A percentile compares a stretch with the other conserved stretches of the same genome.
Evolutionary conservation across 2,113 vertebrate species (phyloP).

Genomic region (Bucco capensis): DNA sequence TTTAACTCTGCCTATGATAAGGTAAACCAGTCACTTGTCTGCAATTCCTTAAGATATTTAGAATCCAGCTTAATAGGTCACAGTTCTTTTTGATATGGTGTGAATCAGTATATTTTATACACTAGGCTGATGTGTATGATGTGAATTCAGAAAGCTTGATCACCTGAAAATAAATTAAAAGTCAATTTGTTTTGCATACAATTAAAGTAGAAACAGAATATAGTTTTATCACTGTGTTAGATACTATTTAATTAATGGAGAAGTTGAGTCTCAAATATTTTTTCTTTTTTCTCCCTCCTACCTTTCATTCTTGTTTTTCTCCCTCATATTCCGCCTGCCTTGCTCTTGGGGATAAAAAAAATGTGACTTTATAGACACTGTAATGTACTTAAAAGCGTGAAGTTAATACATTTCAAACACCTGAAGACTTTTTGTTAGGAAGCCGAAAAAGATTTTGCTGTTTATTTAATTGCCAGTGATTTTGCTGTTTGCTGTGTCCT

Average conservation of each 20-base stretch:
- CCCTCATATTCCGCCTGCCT: background rate
- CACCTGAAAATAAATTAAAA: slow-evolving; percentile 10
- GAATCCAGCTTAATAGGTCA: background rate
- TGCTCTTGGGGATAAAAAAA: slow-evolving; percentile 39
- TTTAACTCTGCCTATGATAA: background rate
- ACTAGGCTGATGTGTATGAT: background rate
- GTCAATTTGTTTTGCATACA: background rate
- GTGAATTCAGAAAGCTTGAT: background rate
- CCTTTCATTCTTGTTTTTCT: background rate
- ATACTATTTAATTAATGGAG: slow-evolving; percentile 11
- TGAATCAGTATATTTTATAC: background rate
- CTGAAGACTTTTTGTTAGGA: slow-evolving; percentile 43
- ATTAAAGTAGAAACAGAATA: background rate
- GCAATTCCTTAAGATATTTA: background rate
- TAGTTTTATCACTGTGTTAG: background rate
- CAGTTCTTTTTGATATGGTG: background rate
- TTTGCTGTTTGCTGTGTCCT: slow-evolving; percentile 66
- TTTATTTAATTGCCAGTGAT: slow-evolving; percentile 72
- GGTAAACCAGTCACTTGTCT: background rate
- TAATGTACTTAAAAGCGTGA: slow-evolving; percentile 50
- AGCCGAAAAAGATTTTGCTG: slow-evolving; percentile 59
- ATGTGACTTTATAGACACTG: slow-evolving; percentile 50
- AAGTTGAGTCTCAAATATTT: background rate
- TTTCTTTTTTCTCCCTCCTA: background rate
- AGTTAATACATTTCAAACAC: slow-evolving; percentile 60